phyloP scores from a whole-genome alignment of 2,797 vertebrate genomes.

The Salarias fasciatus region DNA sequence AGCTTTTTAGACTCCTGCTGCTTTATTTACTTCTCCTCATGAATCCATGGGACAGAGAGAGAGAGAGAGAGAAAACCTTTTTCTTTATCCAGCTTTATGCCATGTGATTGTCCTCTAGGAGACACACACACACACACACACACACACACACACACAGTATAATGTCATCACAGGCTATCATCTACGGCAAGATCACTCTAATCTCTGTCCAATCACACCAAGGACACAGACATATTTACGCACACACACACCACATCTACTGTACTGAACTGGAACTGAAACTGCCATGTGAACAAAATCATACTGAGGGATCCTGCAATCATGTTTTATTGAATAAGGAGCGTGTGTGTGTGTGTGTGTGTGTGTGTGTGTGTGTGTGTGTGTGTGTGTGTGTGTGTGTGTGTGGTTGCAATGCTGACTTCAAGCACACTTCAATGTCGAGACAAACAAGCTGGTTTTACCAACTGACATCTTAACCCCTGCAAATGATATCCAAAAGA shows the following conservation, averaged over 20 bases:
- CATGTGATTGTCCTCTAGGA: constrained; percentile 53
- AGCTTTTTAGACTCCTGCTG: constrained; percentile 11
- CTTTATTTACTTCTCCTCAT: constrained; percentile 26
- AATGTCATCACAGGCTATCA: constrained; percentile 58
- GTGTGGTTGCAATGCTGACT: no score
- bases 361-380: no score
- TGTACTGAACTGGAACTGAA: no score
- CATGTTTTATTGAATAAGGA: no score
- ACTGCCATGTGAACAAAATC: no score
- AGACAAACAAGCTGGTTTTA: no score
- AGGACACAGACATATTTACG: constrained; percentile 40
- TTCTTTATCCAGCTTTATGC: constrained; percentile 28
- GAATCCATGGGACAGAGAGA: constrained; percentile 15
- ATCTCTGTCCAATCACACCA: constrained; percentile 53
- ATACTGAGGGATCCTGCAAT: no score
- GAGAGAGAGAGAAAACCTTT: constrained; percentile 1
- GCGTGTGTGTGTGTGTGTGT: no score
- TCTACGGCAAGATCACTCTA: constrained; percentile 50
- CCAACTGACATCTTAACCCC: no score
- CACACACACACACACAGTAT: constrained; percentile 7
- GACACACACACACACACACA: constrained; percentile 10
- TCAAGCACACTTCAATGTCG: no score
- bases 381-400: no score
- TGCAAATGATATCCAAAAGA: no score
- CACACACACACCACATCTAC: background rate